A percentile compares a stretch with the other conserved stretches of the same genome.
Conservation (phyloP, 1,140 invertebrate species). For the Physella acuta region DNA sequence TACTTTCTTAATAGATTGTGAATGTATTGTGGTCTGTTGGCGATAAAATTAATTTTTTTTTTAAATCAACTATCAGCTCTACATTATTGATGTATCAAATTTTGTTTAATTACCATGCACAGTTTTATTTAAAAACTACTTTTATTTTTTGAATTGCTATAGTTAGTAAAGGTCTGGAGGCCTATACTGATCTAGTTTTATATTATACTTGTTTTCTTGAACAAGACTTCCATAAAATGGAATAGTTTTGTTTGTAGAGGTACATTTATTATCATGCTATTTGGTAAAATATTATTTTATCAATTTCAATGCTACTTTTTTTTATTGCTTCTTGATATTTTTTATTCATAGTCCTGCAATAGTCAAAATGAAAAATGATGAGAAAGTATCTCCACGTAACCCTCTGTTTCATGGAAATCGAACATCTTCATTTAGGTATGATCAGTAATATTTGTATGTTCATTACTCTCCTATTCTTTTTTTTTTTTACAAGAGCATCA, state of each 20-base stretch:
- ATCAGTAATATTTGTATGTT: constrained; percentile 23
- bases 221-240: not conserved
- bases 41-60: no score
- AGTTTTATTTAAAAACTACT: no score
- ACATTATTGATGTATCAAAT: no score
- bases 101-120: no score
- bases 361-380: not conserved
- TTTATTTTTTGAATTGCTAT: no score
- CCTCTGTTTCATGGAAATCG: constrained; percentile 6
- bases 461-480: not conserved
- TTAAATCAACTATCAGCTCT: no score
- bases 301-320: no score
- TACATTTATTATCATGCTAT: not conserved
- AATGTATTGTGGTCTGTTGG: no score
- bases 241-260: not conserved
- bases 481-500: not conserved
- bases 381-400: not conserved
- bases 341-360: not conserved
- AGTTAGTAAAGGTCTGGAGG: not conserved
- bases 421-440: constrained; percentile 11
- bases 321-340: no score
- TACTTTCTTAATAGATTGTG: no score
- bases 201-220: not conserved
- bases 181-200: not conserved
- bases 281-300: not conserved